Conservation (phyloP, 2,888 invertebrate species). For the Invenusta paracnida region DNA sequence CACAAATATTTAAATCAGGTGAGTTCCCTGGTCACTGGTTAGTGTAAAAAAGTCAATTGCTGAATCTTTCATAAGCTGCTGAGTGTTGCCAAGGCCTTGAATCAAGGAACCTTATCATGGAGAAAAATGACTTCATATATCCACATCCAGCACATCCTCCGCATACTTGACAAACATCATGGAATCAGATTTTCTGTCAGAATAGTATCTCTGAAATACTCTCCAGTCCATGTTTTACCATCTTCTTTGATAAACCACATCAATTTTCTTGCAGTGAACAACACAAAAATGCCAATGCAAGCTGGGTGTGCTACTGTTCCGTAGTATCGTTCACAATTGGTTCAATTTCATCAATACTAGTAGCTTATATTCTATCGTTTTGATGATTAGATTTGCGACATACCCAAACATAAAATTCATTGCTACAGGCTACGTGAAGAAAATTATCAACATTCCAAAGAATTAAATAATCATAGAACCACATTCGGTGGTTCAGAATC, state of each 20-base stretch:
- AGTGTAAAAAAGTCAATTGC: not conserved
- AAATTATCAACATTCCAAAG: not conserved
- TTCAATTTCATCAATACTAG: not conserved
- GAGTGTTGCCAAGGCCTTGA: slow-evolving; percentile 16
- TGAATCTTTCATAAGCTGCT: not conserved
- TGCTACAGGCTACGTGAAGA: not conserved
- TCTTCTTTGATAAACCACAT: not conserved
- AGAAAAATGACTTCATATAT: not conserved
- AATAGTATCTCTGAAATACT: not conserved
- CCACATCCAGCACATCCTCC: not conserved
- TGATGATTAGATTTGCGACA: not conserved
- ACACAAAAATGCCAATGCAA: not conserved
- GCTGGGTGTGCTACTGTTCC: not conserved
- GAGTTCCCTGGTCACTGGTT: slow-evolving; percentile 13
- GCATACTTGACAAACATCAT: not conserved
- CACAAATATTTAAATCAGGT: not conserved
- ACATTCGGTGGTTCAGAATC: no score
- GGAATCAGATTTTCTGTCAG: not conserved
- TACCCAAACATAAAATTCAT: not conserved
- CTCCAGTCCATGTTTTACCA: slow-evolving; percentile 3
- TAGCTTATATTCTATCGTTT: not conserved
- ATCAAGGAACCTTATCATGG: slow-evolving; percentile 5
- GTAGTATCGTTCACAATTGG: not conserved
- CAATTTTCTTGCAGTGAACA: not conserved
- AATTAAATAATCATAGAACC: not conserved